phyloP scores from a whole-genome alignment of 2,113 vertebrate species.

The Indicator indicator region DNA sequence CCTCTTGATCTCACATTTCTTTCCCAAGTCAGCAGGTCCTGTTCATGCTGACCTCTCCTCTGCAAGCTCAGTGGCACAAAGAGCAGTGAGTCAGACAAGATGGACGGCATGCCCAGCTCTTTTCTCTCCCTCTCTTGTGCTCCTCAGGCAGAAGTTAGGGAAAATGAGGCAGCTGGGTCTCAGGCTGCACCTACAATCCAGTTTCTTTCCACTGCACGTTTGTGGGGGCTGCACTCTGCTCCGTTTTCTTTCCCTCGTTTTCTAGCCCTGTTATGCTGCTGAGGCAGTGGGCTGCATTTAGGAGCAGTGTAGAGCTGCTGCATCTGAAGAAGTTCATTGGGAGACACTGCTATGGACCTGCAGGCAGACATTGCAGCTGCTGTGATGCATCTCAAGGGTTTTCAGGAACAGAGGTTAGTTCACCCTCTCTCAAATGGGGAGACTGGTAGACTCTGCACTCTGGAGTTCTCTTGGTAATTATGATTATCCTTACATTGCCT shows the following conservation, averaged over 20 bases:
- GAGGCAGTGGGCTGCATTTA: not conserved
- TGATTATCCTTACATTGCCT: not conserved
- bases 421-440: not conserved
- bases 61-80: not conserved
- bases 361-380: not conserved
- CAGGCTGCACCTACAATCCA: not conserved
- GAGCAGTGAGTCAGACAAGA: not conserved
- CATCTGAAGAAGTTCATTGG: not conserved
- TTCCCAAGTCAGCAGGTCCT: not conserved
- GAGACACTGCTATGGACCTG: not conserved
- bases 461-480: not conserved
- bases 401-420: not conserved
- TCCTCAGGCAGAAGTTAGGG: not conserved
- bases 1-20: not conserved
- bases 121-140: rapidly evolving
- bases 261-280: not conserved
- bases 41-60: not conserved
- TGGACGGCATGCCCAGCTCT: not conserved
- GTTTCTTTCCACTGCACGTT: not conserved
- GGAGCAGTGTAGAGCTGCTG: not conserved
- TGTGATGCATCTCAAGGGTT: not conserved
- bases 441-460: not conserved
- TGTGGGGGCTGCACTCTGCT: not conserved
- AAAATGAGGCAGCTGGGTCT: not conserved
- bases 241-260: not conserved